Evolutionary conservation across 2,888 invertebrate genomes (phyloP), one percentile per base, ranked within the genome.

Genomic region (Cheilosia soror): DNA sequence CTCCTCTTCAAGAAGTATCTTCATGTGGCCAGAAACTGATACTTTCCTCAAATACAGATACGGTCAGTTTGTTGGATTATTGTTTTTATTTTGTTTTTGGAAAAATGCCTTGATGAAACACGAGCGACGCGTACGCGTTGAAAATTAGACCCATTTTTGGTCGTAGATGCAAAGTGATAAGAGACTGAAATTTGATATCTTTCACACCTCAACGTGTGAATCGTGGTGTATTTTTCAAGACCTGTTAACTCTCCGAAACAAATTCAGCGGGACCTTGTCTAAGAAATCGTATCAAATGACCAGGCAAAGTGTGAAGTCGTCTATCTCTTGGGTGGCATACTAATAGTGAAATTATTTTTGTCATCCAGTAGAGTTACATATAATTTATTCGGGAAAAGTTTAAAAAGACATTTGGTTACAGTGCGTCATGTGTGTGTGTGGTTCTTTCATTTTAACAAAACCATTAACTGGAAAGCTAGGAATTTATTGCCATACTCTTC

Each of bases 201-300:
- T 75, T 75, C 79, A 84, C 84, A 84, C 84, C 69, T 84, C 79
- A 51, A 55, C 71, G 9, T 77, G 57, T 76, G 40, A 37, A 65
- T 73, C 20, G 53, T 69, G 47, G 29, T 44, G 44, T 15, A 29
- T 9, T 40, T 37, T 63, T 20, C 27, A 13, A 0, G 11, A 15
- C 51, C 57, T 68, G 11, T 47, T 29, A 29, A 15, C 11, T 68
- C 63, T 53, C 31, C 25, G 25, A 44, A 11, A 6, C 31, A 9
- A 25, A 4, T 31, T 33, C 75, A 57, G 62, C 81, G 69, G 76
- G 60, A 51, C 33, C 29, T 68, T n/a, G 57, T 55, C 58, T 73
- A 62, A 73, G 83, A 84, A 65, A 84, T 73, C 73, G 73, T 79
- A 84, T 84, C 79, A 60, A 69, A 80, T 84, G 63, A 51, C 84